Evolutionary conservation across 2,888 invertebrate species (phyloP).

Genomic region (Drosophila melanosoma): DNA sequence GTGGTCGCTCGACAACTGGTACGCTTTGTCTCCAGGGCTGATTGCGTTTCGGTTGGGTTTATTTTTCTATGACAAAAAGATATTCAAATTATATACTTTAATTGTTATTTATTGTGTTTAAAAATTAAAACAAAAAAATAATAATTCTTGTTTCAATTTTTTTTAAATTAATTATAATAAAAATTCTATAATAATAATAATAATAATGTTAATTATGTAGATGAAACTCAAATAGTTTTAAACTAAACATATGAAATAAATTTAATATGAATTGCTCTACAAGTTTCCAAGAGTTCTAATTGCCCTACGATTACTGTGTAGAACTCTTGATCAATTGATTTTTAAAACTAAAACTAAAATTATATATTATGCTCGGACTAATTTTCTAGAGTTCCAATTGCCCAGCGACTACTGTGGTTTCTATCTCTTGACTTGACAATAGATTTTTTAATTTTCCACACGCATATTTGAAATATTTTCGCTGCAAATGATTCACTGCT

Average conservation of each 20-base stretch:
- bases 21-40: not conserved
- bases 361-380: too few relatives aligned
- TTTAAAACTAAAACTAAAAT: too few relatives aligned
- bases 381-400: not conserved
- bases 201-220: not conserved
- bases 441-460: slow-evolving; percentile 15
- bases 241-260: too few relatives aligned
- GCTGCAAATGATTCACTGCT: slow-evolving; percentile 22
- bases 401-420: not conserved
- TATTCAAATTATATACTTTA: not conserved
- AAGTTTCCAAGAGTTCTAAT: too few relatives aligned
- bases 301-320: too few relatives aligned
- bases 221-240: not conserved
- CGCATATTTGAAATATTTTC: slow-evolving; percentile 30
- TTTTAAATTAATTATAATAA: not conserved
- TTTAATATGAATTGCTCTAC: too few relatives aligned
- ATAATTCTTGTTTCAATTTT: not conserved
- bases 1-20: not conserved
- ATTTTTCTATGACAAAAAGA: not conserved
- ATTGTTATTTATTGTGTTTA: not conserved
- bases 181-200: not conserved
- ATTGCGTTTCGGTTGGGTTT: not conserved
- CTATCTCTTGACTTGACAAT: not conserved
- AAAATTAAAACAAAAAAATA: not conserved
- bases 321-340: too few relatives aligned